Evolutionary conservation across 2,797 vertebrate genomes (phyloP).

Genomic region (Myiotriccus ornatus): DNA sequence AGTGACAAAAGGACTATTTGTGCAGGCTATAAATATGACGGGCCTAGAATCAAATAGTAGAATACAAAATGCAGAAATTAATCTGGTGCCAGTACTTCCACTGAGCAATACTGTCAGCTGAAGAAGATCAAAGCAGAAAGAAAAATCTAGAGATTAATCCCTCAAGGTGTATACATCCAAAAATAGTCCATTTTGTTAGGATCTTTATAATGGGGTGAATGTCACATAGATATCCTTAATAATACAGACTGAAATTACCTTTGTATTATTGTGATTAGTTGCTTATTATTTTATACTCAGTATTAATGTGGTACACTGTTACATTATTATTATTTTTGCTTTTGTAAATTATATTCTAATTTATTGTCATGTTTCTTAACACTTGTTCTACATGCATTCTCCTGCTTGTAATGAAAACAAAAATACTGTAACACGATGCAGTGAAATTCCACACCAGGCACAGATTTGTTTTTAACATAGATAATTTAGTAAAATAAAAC

Average conservation of each 20-base stretch:
- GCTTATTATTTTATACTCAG: constrained; percentile 97
- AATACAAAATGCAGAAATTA: constrained; percentile 59
- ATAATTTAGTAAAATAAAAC: constrained; percentile 90
- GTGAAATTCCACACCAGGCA: constrained; percentile 86
- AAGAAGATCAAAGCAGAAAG: constrained; percentile 60
- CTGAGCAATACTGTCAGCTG: constrained; percentile 68
- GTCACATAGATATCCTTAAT: constrained; percentile 90
- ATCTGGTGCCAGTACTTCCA: constrained; percentile 68
- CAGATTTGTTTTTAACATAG: constrained; percentile 86
- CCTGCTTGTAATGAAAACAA: constrained; percentile 89
- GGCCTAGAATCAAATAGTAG: constrained; percentile 53
- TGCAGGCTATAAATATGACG: constrained; percentile 29
- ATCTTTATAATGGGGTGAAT: constrained; percentile 89
- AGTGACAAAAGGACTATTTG: constrained; percentile 42
- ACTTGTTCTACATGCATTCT: constrained; percentile 90
- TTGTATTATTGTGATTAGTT: constrained; percentile 92
- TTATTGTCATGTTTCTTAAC: constrained; percentile 95
- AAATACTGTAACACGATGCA: constrained; percentile 85
- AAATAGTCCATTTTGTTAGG: constrained; percentile 79
- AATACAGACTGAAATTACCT: constrained; percentile 84
- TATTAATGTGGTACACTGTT: constrained; percentile 99
- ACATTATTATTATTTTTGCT: constrained; percentile 84
- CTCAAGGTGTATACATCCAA: constrained; percentile 58
- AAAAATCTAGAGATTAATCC: constrained; percentile 55
- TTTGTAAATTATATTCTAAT: constrained; percentile 99